A percentile compares a stretch with the other conserved stretches of the same genome.
Evolutionary conservation across 1,140 invertebrate species (phyloP).

Genomic region (Riptortus pedestris): DNA sequence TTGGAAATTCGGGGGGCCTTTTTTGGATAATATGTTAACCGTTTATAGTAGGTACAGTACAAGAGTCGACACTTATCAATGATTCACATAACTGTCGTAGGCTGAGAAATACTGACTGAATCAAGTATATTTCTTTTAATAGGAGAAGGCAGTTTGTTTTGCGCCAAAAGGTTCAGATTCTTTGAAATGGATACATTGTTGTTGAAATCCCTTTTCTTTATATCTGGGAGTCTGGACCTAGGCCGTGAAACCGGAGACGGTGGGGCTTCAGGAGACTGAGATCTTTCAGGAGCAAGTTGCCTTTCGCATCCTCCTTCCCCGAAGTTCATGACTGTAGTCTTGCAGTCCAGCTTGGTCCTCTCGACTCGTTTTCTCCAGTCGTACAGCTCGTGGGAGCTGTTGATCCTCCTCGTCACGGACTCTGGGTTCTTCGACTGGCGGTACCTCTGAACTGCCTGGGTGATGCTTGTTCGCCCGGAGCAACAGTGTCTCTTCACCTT

Average conservation of each 20-base stretch:
- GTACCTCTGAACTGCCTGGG: not conserved
- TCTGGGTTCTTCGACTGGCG: not conserved
- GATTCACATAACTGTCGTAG: too few species aligned
- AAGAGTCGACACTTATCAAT: too few species aligned
- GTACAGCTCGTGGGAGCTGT: slow-evolving; percentile 15
- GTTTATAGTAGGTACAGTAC: too few species aligned
- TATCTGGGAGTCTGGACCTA: slow-evolving; percentile 15
- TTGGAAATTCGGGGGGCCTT: too few species aligned
- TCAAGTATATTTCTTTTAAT: not conserved
- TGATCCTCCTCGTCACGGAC: not conserved
- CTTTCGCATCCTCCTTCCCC: not conserved
- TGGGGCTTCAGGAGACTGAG: not conserved
- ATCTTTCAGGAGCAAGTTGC: not conserved
- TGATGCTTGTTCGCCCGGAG: not conserved
- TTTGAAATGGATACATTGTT: slow-evolving; percentile 30
- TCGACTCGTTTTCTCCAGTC: slow-evolving; percentile 25
- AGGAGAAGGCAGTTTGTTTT: not conserved
- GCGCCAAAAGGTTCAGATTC: slow-evolving; percentile 19
- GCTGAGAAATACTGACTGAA: not conserved
- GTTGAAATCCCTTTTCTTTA: slow-evolving; percentile 18
- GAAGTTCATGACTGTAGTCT: slow-evolving; percentile 9
- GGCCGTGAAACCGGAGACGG: not conserved
- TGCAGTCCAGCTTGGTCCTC: slow-evolving; percentile 21
- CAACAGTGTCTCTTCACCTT: slow-evolving; percentile 11
- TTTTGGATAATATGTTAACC: too few species aligned